Conservation (phyloP, 2,888 invertebrate species). For the Trissonchulus sp. region DNA sequence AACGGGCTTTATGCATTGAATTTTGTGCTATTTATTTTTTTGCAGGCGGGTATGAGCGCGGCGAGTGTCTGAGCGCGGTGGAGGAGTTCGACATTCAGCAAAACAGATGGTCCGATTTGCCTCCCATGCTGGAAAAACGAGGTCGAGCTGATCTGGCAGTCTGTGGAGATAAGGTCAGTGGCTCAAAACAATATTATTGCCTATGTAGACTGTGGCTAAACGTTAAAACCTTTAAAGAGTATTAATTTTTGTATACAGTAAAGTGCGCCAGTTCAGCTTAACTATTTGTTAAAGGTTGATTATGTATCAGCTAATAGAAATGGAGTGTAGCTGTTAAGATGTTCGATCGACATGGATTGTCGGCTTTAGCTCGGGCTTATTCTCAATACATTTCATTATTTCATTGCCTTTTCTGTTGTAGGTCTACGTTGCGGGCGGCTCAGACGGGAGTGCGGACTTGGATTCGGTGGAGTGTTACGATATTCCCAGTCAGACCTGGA, state of each 20-base stretch:
- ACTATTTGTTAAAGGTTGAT: too few relatives aligned
- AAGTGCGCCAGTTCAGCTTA: too few relatives aligned
- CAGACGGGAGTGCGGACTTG: conserved; percentile 73
- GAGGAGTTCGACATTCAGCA: conserved; percentile 67
- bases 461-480: conserved; percentile 65
- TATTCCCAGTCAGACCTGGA: conserved; percentile 57
- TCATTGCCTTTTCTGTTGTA: conserved; percentile 27
- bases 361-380: too few relatives aligned
- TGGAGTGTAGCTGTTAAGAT: too few relatives aligned
- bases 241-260: too few relatives aligned
- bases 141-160: conserved; percentile 72
- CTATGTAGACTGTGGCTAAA: too few relatives aligned
- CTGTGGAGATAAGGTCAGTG: conserved; percentile 65
- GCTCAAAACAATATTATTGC: too few relatives aligned
- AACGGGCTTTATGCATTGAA: too few relatives aligned
- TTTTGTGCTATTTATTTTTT: conserved; percentile 31
- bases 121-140: conserved; percentile 68
- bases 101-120: conserved; percentile 66
- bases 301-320: too few relatives aligned
- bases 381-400: background rate
- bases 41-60: conserved; percentile 71
- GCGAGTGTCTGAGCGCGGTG: conserved; percentile 69
- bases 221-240: too few relatives aligned
- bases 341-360: too few relatives aligned
- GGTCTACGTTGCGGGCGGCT: conserved; percentile 64